Evolutionary conservation across 2,113 vertebrate species (phyloP).

Genomic region (Poecilia latipinna): DNA sequence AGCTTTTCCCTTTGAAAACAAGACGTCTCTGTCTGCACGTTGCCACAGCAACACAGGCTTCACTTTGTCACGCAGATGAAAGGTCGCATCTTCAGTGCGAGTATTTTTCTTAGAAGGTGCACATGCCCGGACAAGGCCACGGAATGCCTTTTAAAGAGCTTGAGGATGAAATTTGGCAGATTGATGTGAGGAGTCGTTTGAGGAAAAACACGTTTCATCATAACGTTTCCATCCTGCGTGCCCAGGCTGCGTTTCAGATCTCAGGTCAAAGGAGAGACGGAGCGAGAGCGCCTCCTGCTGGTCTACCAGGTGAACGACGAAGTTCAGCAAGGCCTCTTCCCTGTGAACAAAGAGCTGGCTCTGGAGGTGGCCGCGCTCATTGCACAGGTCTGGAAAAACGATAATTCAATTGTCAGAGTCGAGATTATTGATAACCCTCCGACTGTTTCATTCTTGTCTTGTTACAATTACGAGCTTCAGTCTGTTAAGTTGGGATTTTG

Average conservation of each 20-base stretch:
- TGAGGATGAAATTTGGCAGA: not conserved
- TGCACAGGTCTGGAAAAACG: constrained; percentile 81
- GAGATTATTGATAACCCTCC: not conserved
- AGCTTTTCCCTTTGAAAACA: no score
- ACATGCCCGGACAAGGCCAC: no score
- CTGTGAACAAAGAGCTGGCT: constrained; percentile 89
- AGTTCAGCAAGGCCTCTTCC: constrained; percentile 86
- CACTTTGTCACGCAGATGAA: not conserved
- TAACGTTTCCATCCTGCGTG: not conserved
- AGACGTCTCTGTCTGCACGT: no score
- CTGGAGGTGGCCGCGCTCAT: constrained; percentile 89
- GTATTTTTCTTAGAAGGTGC: not conserved
- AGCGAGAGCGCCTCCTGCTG: constrained; percentile 89
- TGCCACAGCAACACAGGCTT: no score
- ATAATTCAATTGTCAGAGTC: not conserved
- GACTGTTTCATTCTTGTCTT: not conserved
- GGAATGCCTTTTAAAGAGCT: not conserved
- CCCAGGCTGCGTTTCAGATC: constrained; percentile 84
- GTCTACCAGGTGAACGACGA: constrained; percentile 88
- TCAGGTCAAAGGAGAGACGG: constrained; percentile 88
- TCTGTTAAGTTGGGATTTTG: not conserved
- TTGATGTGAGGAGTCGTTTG: not conserved
- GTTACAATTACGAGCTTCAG: not conserved
- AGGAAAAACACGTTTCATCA: no score
- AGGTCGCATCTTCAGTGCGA: not conserved